These are phyloP conservation scores for Apeira syringaria DNA, from an alignment of 2,888 invertebrate species.

Conservation along the genomic window DNA sequence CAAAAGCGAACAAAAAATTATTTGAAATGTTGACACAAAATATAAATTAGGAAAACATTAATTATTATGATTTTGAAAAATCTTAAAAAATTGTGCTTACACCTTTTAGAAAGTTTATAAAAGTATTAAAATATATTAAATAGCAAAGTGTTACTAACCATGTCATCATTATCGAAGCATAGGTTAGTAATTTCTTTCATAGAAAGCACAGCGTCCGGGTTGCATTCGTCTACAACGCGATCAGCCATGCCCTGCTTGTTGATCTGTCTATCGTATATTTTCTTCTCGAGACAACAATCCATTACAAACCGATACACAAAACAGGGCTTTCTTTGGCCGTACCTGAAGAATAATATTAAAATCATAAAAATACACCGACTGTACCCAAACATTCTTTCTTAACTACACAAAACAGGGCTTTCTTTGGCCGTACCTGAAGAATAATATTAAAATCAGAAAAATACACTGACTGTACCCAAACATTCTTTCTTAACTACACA, in stretches of 20 bases:
- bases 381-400: too few species aligned
- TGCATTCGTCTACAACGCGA: slow-evolving; percentile 98
- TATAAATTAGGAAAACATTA: too few species aligned
- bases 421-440: slow-evolving; percentile 92
- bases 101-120: too few species aligned
- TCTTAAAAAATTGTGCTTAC: too few species aligned
- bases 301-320: slow-evolving; percentile 98
- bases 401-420: slow-evolving; percentile 98
- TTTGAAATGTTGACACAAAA: too few species aligned
- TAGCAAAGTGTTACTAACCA: slow-evolving; percentile 45
- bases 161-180: slow-evolving; percentile 94
- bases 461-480: too few species aligned
- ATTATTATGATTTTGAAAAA: too few species aligned
- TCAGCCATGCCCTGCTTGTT: slow-evolving; percentile 99
- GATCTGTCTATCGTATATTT: slow-evolving; percentile 99
- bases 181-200: slow-evolving; percentile 95
- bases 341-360: slow-evolving; percentile 82
- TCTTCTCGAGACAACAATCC: slow-evolving; percentile 98
- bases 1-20: too few species aligned
- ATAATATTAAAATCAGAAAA: too few species aligned
- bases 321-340: slow-evolving; percentile 97
- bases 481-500: too few species aligned
- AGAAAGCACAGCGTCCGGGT: slow-evolving; percentile 96
- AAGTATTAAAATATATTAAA: too few species aligned
- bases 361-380: too few species aligned